These are phyloP conservation scores for Mycetomoellerius zeteki DNA, from an alignment of 1,140 invertebrate genomes.

Conservation along the genomic window DNA sequence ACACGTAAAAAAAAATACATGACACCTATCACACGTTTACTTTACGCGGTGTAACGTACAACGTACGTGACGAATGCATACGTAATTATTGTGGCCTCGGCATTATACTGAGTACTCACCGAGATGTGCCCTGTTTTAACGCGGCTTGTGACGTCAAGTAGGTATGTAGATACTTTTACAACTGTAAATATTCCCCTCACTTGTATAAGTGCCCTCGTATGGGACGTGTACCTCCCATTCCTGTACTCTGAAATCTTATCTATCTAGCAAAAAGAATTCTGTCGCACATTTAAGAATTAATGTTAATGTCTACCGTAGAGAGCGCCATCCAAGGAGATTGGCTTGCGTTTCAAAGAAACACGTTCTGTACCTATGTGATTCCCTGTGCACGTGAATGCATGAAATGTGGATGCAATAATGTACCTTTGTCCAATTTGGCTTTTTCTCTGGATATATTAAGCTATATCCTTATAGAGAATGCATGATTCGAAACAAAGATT, in stretches of 20 bases:
- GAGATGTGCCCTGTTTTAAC: conserved; percentile 87
- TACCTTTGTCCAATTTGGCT: not conserved
- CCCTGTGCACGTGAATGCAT: conserved; percentile 22
- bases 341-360: conserved; percentile 50
- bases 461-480: conserved; percentile 14
- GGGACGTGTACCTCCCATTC: conserved; percentile 19
- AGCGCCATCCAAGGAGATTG: conserved; percentile 29
- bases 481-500: not conserved
- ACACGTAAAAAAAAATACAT: conserved; percentile 12
- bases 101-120: conserved; percentile 85
- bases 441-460: conserved; percentile 16
- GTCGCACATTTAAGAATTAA: conserved; percentile 21
- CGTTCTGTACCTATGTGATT: conserved; percentile 19
- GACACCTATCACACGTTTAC: conserved; percentile 25
- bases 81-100: conserved; percentile 79
- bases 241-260: conserved; percentile 18
- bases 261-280: not conserved
- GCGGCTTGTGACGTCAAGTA: conserved; percentile 87
- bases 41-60: conserved; percentile 49
- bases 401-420: conserved; percentile 18
- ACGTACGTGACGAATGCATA: conserved; percentile 77
- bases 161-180: conserved; percentile 84
- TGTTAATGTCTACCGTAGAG: not conserved
- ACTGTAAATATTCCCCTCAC: conserved; percentile 69
- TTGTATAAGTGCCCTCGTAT: conserved; percentile 13